Conservation (phyloP, 2,888 invertebrate species). For the Eupeodes latifasciatus region DNA sequence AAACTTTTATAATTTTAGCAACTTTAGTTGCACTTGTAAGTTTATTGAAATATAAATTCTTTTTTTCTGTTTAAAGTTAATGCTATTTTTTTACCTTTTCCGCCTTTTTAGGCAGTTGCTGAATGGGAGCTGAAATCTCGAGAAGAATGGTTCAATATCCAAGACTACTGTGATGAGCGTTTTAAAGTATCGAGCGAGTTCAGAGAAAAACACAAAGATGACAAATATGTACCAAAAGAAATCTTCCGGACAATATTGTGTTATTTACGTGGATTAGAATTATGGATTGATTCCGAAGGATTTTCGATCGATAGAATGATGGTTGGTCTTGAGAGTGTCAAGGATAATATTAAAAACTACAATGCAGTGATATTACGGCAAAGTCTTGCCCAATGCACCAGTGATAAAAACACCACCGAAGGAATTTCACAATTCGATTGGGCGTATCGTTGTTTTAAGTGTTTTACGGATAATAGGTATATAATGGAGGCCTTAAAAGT, state of each 20-base stretch:
- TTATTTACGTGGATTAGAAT: not conserved
- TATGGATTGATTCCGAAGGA: slow-evolving; percentile 9
- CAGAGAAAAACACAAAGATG: not conserved
- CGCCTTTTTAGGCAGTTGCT: not conserved
- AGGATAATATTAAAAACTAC: not conserved
- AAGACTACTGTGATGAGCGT: not conserved
- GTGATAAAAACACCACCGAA: slow-evolving; percentile 33
- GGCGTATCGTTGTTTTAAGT: slow-evolving; percentile 40
- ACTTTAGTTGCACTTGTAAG: not conserved
- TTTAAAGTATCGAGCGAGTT: not conserved
- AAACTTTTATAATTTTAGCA: not conserved
- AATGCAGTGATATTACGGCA: not conserved
- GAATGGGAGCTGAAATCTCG: not conserved
- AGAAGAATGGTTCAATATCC: not conserved
- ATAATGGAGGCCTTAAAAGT: not conserved
- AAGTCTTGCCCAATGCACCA: not conserved
- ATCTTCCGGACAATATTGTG: not conserved
- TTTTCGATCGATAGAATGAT: not conserved
- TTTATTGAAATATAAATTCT: not conserved
- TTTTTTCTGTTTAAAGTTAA: too few relatives aligned
- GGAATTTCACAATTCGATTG: slow-evolving; percentile 15
- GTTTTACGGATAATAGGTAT: slow-evolving; percentile 28
- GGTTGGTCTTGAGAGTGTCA: not conserved
- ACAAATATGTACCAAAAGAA: not conserved
- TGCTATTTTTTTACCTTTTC: not conserved